These are phyloP conservation scores for Hephaestus fuliginosus DNA, from an alignment of 2,797 vertebrate genomes.

Conservation along the genomic window DNA sequence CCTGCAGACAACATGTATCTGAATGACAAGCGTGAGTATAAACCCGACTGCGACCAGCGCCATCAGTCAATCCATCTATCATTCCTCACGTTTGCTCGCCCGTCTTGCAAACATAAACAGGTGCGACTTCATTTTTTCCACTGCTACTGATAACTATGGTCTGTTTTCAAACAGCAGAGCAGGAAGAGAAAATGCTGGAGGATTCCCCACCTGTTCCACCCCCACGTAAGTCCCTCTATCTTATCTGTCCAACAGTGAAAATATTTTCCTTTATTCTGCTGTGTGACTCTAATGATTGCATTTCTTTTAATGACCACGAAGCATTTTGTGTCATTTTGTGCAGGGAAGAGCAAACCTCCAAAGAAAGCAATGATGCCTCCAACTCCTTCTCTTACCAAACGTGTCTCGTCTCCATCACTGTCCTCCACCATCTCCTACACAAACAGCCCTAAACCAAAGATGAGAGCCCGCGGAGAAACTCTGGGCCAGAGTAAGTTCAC, in stretches of 20 bases:
- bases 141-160: not conserved
- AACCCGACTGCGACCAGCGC: too few species aligned
- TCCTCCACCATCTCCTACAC: not conserved
- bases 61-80: not conserved
- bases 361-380: slow-evolving; percentile 62
- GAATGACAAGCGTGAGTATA: slow-evolving; percentile 69
- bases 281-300: not conserved
- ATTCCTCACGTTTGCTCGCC: not conserved
- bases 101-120: slow-evolving; percentile 36
- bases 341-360: slow-evolving; percentile 36
- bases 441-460: not conserved
- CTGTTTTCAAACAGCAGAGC: slow-evolving; percentile 59
- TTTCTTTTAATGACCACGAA: not conserved
- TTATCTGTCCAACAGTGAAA: not conserved
- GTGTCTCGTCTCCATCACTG: fast-evolving
- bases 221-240: slow-evolving; percentile 43
- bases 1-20: slow-evolving; percentile 24
- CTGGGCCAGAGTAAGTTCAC: slow-evolving; percentile 60
- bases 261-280: not conserved
- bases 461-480: not conserved
- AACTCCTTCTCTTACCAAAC: slow-evolving; percentile 25
- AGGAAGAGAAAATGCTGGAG: not conserved
- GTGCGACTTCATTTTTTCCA: slow-evolving; percentile 56
- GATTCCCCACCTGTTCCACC: not conserved
- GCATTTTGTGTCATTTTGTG: not conserved